Evolutionary conservation across 2,888 invertebrate species (phyloP).

Genomic region (Pandemis cinnamomeana): DNA sequence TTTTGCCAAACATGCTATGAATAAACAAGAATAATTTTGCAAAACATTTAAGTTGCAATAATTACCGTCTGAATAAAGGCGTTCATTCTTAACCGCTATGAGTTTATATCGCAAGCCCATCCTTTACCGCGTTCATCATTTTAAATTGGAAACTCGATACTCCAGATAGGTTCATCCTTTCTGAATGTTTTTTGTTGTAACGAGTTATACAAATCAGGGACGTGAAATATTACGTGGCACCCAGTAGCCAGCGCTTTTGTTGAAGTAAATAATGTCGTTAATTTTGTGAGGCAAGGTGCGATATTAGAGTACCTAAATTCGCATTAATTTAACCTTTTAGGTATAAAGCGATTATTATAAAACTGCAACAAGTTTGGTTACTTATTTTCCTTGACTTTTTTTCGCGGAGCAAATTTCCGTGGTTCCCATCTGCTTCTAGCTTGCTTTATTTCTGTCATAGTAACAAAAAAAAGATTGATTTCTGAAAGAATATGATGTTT

Average conservation of each 20-base stretch:
- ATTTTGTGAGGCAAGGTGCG: not conserved
- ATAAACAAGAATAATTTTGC: too few relatives aligned
- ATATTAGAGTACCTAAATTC: not conserved
- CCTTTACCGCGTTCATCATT: constrained; percentile 38
- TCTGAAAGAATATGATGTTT: too few relatives aligned
- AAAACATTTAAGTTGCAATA: too few relatives aligned
- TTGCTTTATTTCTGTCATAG: too few relatives aligned
- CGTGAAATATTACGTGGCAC: constrained; percentile 19
- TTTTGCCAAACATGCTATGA: too few relatives aligned
- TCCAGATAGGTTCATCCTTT: constrained; percentile 32
- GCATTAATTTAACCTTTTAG: not conserved
- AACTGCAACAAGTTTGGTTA: not conserved
- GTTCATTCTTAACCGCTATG: not conserved
- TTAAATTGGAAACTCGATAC: constrained; percentile 40
- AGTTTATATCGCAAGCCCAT: not conserved
- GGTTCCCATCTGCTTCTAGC: too few relatives aligned
- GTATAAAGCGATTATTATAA: not conserved
- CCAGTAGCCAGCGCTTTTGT: not conserved
- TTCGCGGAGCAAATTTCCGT: too few relatives aligned
- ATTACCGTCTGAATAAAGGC: not conserved
- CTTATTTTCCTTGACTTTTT: too few relatives aligned
- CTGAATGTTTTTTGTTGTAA: constrained; percentile 33
- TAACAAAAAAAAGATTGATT: too few relatives aligned
- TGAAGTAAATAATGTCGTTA: not conserved
- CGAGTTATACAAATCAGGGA: constrained; percentile 28